Conservation (phyloP, 2,113 vertebrate genomes). For the Panurus biarmicus region DNA sequence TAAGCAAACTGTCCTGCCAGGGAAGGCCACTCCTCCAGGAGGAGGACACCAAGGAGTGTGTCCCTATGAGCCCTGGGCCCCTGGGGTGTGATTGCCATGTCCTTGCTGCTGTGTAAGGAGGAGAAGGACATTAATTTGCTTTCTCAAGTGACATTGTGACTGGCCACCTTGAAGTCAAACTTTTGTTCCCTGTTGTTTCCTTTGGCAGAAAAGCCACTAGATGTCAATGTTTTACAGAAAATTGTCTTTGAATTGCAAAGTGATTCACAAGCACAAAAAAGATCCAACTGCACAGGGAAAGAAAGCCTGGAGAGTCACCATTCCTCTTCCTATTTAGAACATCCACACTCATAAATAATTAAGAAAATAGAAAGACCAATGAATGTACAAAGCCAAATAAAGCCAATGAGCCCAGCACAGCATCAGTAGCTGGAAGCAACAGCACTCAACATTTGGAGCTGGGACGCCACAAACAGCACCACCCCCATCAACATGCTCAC, state of each 20-base stretch:
- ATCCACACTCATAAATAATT: neutral
- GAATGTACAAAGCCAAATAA: neutral
- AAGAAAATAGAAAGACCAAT: neutral
- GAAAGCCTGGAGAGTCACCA: neutral
- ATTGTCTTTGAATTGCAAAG: neutral
- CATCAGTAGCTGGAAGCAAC: rapidly evolving
- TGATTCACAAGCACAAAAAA: neutral
- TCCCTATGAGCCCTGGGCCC: neutral
- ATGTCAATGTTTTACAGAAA: conserved; percentile 64
- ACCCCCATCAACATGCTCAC: rapidly evolving
- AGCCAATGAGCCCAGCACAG: neutral
- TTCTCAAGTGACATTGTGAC: neutral
- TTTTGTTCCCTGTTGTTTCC: neutral
- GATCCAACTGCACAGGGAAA: neutral
- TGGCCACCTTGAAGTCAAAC: neutral
- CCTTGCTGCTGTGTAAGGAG: neutral
- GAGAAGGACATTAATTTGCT: neutral
- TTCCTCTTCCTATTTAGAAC: neutral
- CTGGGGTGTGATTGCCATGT: rapidly evolving
- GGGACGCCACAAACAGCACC: neutral
- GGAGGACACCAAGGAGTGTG: neutral
- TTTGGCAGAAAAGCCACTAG: conserved; percentile 45
- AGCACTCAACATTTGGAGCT: neutral
- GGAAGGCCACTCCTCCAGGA: neutral
- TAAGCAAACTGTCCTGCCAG: neutral